Percentiles rank a stretch among this genome's conserved stretches.
Evolutionary conservation across 2,888 invertebrate genomes (phyloP).

Genomic region (Seira ritae): DNA sequence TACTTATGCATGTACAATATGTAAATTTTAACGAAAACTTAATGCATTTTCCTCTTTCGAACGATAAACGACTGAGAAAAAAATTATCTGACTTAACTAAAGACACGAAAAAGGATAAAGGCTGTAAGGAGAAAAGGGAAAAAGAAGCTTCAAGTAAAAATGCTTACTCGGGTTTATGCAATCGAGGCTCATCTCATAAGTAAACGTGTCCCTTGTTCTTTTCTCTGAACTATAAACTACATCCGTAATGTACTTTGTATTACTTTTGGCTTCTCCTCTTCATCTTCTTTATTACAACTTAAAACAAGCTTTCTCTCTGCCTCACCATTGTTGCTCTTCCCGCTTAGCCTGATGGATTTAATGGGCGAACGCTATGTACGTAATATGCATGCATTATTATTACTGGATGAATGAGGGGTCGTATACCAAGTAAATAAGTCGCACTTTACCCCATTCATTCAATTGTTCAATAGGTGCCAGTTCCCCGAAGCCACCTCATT

Average conservation of each 20-base stretch:
- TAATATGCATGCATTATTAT: conserved; percentile 51
- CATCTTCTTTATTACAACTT: conserved; percentile 54
- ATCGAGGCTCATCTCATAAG: conserved; percentile 43
- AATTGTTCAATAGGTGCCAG: no score
- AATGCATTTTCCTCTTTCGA: conserved; percentile 6
- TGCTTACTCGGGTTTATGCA: no score
- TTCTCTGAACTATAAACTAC: conserved; percentile 46
- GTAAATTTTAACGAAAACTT: conserved; percentile 14
- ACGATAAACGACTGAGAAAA: conserved; percentile 13
- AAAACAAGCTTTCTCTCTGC: conserved; percentile 18
- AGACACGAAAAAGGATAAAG: conserved; percentile 10
- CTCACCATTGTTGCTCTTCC: conserved; percentile 34
- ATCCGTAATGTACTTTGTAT: conserved; percentile 65
- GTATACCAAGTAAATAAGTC: no score
- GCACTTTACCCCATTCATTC: no score
- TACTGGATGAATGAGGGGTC: conserved; percentile 26
- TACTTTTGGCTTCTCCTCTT: conserved; percentile 63
- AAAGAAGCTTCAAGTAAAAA: no score
- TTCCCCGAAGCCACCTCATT: no score
- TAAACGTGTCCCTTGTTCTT: conserved; percentile 32
- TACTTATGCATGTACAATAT: conserved; percentile 16
- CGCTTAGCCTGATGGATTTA: conserved; percentile 59
- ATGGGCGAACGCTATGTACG: conserved; percentile 55
- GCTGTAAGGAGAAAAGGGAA: not conserved
- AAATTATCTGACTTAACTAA: conserved; percentile 16